Percentiles rank a stretch among this genome's conserved stretches.
phyloP scores from a whole-genome alignment of 1,140 invertebrate genomes.

The Vanessa tameamea region DNA sequence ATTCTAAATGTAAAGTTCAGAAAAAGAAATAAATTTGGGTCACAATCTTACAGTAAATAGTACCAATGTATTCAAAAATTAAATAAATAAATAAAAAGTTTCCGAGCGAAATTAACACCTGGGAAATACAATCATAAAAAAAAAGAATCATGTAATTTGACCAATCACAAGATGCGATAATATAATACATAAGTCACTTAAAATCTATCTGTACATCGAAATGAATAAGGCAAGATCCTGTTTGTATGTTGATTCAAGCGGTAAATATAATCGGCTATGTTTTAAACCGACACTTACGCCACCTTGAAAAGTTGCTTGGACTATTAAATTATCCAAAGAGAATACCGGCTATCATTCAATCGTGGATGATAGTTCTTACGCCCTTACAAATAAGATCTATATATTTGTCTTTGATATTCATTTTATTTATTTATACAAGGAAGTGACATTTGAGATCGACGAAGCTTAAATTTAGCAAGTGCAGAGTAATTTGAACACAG shows the following conservation, averaged over 20 bases:
- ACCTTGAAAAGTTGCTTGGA: conserved; percentile 6
- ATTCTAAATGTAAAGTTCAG: too few species aligned
- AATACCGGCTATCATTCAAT: neutral
- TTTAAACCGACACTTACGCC: neutral
- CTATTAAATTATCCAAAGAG: neutral
- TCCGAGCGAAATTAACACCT: too few species aligned
- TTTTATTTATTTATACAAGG: conserved; percentile 39
- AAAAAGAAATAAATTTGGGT: too few species aligned
- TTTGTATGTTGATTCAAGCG: neutral
- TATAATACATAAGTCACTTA: too few species aligned
- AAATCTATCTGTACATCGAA: too few species aligned
- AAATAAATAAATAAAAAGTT: too few species aligned
- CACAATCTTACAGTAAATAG: too few species aligned
- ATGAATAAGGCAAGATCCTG: neutral
- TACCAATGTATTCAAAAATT: too few species aligned
- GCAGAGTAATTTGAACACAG: conserved; percentile 25
- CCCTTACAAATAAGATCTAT: neutral
- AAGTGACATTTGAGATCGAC: conserved; percentile 50
- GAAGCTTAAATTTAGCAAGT: conserved; percentile 24
- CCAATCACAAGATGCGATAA: too few species aligned
- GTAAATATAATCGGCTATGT: neutral
- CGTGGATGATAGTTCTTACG: neutral
- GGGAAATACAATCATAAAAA: too few species aligned
- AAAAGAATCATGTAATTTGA: too few species aligned
- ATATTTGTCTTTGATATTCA: neutral